These are phyloP conservation scores for Chitala chitala DNA, from an alignment of 2,113 vertebrate genomes.

Conservation along the genomic window DNA sequence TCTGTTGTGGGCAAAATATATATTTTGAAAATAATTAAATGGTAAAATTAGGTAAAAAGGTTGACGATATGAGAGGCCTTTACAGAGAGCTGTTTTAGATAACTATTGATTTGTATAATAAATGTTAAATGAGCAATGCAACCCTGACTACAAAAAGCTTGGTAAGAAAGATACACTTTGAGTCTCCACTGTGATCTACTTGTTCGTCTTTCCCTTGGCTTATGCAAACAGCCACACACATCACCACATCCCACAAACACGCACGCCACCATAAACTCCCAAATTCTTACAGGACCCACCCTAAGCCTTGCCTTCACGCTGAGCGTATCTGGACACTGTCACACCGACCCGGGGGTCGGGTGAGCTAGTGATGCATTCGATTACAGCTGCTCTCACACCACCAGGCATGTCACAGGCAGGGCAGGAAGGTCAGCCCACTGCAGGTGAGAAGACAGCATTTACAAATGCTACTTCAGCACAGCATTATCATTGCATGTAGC, in stretches of 20 bases:
- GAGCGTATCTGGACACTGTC: constrained; percentile 65
- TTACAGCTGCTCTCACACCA: constrained; percentile 62
- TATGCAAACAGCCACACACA: background rate
- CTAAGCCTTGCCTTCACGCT: constrained; percentile 38
- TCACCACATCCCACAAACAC: constrained; percentile 35
- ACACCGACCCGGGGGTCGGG: constrained; percentile 56
- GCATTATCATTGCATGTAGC: no score
- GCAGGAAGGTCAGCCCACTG: no score
- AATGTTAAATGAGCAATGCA: background rate
- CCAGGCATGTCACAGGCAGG: constrained; percentile 42
- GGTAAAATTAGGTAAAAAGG: background rate
- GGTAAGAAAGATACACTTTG: no score
- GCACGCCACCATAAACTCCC: constrained; percentile 16
- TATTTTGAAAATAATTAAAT: background rate
- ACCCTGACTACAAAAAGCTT: no score
- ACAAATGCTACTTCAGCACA: no score
- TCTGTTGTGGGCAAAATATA: background rate
- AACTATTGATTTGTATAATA: background rate
- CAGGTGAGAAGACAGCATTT: no score
- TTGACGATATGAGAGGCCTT: no score
- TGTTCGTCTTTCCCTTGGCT: background rate
- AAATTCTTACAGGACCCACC: background rate
- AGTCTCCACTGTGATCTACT: no score
- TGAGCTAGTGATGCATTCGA: constrained; percentile 54
- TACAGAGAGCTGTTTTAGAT: no score